Percentiles rank a stretch among this genome's conserved stretches.
Conservation (phyloP, 1,140 invertebrate species). For the Saccostrea cuccullata region DNA sequence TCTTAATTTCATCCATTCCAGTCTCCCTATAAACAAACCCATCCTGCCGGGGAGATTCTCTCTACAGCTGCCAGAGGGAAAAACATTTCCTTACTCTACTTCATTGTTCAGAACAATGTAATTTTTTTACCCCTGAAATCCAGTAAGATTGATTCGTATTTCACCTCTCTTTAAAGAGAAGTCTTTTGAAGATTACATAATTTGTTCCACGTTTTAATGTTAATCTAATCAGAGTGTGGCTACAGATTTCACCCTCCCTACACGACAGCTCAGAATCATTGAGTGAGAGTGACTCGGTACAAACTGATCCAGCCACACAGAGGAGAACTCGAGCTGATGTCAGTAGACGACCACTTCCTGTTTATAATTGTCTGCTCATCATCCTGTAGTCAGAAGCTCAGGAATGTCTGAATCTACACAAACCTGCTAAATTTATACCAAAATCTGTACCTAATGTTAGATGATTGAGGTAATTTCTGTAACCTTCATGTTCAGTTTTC, state of each 20-base stretch:
- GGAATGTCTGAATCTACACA: background rate
- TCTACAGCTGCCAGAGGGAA: background rate
- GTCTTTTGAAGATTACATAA: constrained; percentile 13
- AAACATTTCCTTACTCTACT: background rate
- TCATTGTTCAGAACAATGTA: background rate
- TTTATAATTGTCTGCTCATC: background rate
- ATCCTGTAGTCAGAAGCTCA: background rate
- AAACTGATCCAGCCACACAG: background rate
- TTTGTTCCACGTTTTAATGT: background rate
- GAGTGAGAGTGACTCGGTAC: background rate
- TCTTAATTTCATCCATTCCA: background rate
- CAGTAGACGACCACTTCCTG: constrained; percentile 1
- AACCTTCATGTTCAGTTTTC: too few relatives aligned
- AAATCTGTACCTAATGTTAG: background rate
- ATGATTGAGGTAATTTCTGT: constrained; percentile 14
- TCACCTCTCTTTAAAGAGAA: background rate
- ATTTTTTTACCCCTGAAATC: background rate
- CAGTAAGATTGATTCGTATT: background rate
- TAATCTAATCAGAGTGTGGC: background rate
- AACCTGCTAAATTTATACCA: background rate
- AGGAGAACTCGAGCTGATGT: background rate
- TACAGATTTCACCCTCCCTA: background rate
- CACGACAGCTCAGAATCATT: background rate
- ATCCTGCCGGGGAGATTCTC: background rate
- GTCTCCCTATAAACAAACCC: background rate